Percentiles rank a stretch among this genome's conserved stretches.
These are phyloP conservation scores for Leptothorax acervorum DNA, from an alignment of 2,888 invertebrate genomes.

Conservation along the genomic window DNA sequence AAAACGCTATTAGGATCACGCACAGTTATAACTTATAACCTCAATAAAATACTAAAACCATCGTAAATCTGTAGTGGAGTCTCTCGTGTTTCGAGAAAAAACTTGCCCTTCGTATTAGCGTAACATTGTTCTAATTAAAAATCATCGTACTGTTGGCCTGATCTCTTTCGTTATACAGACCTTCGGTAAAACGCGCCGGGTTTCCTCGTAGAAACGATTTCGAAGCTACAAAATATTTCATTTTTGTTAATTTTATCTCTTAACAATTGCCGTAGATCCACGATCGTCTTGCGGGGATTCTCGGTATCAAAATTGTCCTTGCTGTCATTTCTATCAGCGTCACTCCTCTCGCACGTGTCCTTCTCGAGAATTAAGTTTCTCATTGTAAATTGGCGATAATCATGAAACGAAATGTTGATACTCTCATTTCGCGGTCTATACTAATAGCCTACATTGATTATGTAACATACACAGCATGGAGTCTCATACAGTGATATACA, in stretches of 20 bases:
- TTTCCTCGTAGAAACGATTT: slow-evolving; percentile 72
- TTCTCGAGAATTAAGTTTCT: slow-evolving; percentile 18
- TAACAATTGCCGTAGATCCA: slow-evolving; percentile 69
- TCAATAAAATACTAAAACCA: not conserved
- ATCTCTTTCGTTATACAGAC: slow-evolving; percentile 67
- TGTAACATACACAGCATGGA: slow-evolving; percentile 33
- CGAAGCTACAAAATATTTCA: slow-evolving; percentile 78
- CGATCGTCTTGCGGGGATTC: not conserved
- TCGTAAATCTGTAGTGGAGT: not conserved
- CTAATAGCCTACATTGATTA: slow-evolving; percentile 50
- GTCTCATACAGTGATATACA: not conserved
- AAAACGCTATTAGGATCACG: not conserved
- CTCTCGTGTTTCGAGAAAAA: slow-evolving; percentile 8
- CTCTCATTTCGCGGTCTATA: not conserved
- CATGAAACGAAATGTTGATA: not conserved
- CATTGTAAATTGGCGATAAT: slow-evolving; percentile 44
- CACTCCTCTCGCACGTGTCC: slow-evolving; percentile 4
- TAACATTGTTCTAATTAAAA: slow-evolving; percentile 12
- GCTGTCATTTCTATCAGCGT: not conserved
- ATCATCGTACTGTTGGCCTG: not conserved
- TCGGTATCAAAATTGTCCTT: not conserved
- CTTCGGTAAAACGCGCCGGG: slow-evolving; percentile 69
- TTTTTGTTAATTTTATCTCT: slow-evolving; percentile 64
- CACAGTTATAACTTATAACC: not conserved
- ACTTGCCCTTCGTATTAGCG: not conserved